phyloP scores from a whole-genome alignment of 2,797 vertebrate genomes.

The Delichon dasypus region DNA sequence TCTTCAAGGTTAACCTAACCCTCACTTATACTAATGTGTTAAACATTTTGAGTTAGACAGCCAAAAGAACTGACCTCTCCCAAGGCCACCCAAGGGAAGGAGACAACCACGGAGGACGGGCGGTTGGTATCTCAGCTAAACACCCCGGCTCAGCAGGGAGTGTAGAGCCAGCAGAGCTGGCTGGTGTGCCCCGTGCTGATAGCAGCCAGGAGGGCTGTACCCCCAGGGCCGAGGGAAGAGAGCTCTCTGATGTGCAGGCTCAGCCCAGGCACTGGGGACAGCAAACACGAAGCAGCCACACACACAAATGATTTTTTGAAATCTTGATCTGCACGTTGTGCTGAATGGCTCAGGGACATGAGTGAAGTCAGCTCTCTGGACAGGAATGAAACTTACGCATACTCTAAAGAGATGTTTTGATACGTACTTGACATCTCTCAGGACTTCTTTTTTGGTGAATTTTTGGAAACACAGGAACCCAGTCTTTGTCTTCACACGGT shows the following conservation, averaged over 20 bases:
- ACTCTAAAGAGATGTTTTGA: not conserved
- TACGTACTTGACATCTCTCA: slow-evolving; percentile 74
- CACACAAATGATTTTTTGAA: not conserved
- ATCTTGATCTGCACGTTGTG: not conserved
- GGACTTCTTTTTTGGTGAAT: slow-evolving; percentile 65
- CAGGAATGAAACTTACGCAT: not conserved
- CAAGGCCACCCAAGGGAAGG: not conserved
- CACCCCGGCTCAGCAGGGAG: not conserved
- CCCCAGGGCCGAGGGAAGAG: fast-evolving
- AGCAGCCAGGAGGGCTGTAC: not conserved
- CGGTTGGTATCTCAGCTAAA: not conserved
- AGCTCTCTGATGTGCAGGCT: not conserved
- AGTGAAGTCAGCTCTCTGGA: fast-evolving
- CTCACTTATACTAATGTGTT: not conserved
- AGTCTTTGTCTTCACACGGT: slow-evolving; percentile 68
- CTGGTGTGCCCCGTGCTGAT: fast-evolving
- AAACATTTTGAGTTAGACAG: not conserved
- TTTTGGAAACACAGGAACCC: slow-evolving; percentile 59
- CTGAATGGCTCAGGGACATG: not conserved
- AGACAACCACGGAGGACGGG: fast-evolving
- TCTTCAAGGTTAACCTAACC: not conserved
- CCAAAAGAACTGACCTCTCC: not conserved
- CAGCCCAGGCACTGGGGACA: not conserved
- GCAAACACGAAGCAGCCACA: fast-evolving
- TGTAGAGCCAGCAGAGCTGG: fast-evolving